phyloP scores from a whole-genome alignment of 2,888 invertebrate genomes.

The Eulithis prunata region DNA sequence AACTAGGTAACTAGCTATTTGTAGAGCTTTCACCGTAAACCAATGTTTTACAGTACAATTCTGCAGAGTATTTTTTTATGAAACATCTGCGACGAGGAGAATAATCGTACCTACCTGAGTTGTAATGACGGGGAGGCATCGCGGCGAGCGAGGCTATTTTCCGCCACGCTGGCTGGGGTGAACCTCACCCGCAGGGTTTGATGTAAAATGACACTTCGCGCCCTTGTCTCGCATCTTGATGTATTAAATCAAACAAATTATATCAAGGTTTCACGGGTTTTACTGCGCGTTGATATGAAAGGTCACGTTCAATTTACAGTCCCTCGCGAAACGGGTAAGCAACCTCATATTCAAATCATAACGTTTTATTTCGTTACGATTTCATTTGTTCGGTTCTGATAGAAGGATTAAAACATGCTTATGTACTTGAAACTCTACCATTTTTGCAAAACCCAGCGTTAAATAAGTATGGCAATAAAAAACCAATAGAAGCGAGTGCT shows the following conservation, averaged over 20 bases:
- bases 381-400: too few species aligned
- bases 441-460: too few species aligned
- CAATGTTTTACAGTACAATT: slow-evolving; percentile 34
- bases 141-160: slow-evolving; percentile 57
- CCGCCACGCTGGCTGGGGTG: slow-evolving; percentile 54
- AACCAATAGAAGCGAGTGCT: too few species aligned
- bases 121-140: slow-evolving; percentile 40
- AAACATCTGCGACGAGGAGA: slow-evolving; percentile 34
- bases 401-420: too few species aligned
- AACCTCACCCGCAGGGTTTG: slow-evolving; percentile 47
- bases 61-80: slow-evolving; percentile 31
- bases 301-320: not conserved
- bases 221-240: slow-evolving; percentile 44
- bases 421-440: too few species aligned
- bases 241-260: slow-evolving; percentile 48
- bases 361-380: not conserved
- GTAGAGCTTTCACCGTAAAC: slow-evolving; percentile 26
- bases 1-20: not conserved
- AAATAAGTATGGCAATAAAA: too few species aligned
- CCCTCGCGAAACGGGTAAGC: too few species aligned
- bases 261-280: slow-evolving; percentile 17
- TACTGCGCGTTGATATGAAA: slow-evolving; percentile 12
- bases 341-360: not conserved
- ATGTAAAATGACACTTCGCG: slow-evolving; percentile 56
- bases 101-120: slow-evolving; percentile 35